phyloP scores from a whole-genome alignment of 2,113 vertebrate genomes.

The Nipponia nippon region DNA sequence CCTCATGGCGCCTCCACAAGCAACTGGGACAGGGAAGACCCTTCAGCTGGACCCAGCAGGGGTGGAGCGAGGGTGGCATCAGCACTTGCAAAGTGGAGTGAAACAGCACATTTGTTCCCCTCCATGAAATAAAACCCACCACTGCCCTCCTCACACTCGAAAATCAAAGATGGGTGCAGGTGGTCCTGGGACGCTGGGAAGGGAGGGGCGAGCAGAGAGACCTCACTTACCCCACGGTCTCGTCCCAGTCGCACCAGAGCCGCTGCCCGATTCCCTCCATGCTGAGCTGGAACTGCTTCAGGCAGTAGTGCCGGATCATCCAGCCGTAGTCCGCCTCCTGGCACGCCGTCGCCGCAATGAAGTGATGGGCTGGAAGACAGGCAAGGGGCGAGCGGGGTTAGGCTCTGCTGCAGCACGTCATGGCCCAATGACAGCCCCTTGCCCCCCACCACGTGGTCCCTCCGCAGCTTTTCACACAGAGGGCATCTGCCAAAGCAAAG shows the following conservation, averaged over 20 bases:
- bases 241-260: conserved; percentile 89
- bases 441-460: accelerated
- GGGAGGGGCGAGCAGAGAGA: background rate
- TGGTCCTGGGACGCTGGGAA: accelerated
- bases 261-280: conserved; percentile 83
- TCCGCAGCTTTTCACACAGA: accelerated
- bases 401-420: accelerated
- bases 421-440: background rate
- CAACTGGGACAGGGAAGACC: background rate
- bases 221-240: conserved; percentile 83
- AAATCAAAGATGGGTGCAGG: accelerated
- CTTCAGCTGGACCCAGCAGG: background rate
- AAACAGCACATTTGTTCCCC: background rate
- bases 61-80: background rate
- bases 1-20: background rate
- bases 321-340: conserved; percentile 68
- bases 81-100: background rate
- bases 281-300: conserved; percentile 79
- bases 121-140: accelerated
- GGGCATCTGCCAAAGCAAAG: background rate
- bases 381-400: accelerated
- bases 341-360: conserved; percentile 70
- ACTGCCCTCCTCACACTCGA: accelerated
- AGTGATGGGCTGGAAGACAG: conserved; percentile 71
- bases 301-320: conserved; percentile 81